These are phyloP conservation scores for Callipepla californica DNA, from an alignment of 2,113 vertebrate species.

Conservation along the genomic window DNA sequence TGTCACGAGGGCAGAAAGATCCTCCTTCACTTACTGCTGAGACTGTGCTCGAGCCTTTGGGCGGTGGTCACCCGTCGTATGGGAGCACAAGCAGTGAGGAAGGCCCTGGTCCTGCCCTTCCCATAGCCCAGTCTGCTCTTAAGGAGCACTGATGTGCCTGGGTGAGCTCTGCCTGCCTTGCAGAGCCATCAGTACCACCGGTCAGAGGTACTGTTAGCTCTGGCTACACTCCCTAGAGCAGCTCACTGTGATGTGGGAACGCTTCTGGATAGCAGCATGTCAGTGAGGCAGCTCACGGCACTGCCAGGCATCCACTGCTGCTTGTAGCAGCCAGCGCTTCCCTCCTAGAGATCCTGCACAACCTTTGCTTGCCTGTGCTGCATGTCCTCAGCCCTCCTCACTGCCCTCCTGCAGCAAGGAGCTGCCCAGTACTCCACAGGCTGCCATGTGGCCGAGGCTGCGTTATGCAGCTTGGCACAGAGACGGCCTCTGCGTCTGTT, in stretches of 20 bases:
- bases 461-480: not conserved
- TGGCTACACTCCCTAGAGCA: not conserved
- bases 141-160: not conserved
- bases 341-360: not conserved
- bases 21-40: not conserved
- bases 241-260: not conserved
- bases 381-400: not conserved
- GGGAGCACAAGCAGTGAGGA: not conserved
- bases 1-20: not conserved
- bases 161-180: not conserved
- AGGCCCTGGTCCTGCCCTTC: not conserved
- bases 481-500: not conserved
- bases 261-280: fast-evolving
- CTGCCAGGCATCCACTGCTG: not conserved
- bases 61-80: not conserved
- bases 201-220: not conserved
- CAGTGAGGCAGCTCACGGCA: slow-evolving; percentile 26
- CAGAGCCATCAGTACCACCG: not conserved
- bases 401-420: not conserved
- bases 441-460: not conserved
- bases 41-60: not conserved
- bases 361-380: not conserved
- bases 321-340: not conserved
- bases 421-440: not conserved
- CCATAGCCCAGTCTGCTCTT: not conserved